Conservation (phyloP, 53 echinoderm and acorn worm genomes). For the Apostichopus leukothele region DNA sequence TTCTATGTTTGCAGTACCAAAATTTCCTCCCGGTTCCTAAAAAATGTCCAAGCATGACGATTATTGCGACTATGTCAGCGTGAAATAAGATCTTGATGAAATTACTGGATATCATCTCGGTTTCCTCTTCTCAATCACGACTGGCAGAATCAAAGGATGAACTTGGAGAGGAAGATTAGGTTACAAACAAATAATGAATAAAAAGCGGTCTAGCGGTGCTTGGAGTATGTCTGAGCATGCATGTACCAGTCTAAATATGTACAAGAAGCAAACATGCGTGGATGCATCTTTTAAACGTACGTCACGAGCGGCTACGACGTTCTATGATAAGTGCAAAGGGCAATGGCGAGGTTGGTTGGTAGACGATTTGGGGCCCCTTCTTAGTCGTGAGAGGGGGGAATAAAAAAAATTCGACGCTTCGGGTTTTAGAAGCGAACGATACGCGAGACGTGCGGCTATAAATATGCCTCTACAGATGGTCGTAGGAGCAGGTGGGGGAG, state of each 20-base stretch:
- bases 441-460: not conserved
- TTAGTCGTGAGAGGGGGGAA: not conserved
- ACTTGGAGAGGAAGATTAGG: slow-evolving; percentile 25
- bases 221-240: slow-evolving; percentile 14
- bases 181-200: slow-evolving; percentile 47
- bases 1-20: slow-evolving; percentile 18
- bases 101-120: slow-evolving; percentile 35
- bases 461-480: not conserved
- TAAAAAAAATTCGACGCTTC: not conserved
- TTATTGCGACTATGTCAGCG: slow-evolving; percentile 46
- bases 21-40: slow-evolving; percentile 13
- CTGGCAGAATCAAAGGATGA: slow-evolving; percentile 39
- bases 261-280: slow-evolving; percentile 28
- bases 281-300: slow-evolving; percentile 4
- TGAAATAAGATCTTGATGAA: slow-evolving; percentile 41
- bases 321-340: slow-evolving; percentile 24
- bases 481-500: slow-evolving; percentile 1
- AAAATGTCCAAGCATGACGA: slow-evolving; percentile 34
- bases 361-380: not conserved
- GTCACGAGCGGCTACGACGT: not conserved
- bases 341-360: not conserved
- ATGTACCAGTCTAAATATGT: slow-evolving; percentile 38
- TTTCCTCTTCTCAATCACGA: slow-evolving; percentile 39
- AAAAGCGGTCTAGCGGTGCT: slow-evolving; percentile 31
- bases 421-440: not conserved